phyloP scores from a whole-genome alignment of 2,888 invertebrate species.

The Agrochola lychnidis region DNA sequence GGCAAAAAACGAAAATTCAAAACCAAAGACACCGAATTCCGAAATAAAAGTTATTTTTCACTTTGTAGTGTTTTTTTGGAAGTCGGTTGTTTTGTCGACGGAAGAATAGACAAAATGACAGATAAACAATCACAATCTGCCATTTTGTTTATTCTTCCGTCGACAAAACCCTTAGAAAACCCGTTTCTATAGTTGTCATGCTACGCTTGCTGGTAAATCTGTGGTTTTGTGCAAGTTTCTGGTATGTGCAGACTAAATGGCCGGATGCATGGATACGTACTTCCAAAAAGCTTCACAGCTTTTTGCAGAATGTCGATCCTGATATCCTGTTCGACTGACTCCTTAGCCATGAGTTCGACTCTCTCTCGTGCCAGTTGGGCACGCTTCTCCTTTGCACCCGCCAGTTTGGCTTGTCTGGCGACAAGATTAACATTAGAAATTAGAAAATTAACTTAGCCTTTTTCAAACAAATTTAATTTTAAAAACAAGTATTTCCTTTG shows the following conservation, averaged over 20 bases:
- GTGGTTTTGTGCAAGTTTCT: background rate
- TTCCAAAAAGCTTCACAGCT: constrained; percentile 78
- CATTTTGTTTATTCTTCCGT: no score
- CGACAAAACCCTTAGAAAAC: no score
- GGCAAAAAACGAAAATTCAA: no score
- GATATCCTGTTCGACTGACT: constrained; percentile 80
- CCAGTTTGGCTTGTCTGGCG: constrained; percentile 82
- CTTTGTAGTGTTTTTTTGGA: no score
- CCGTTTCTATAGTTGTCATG: no score
- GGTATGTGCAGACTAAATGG: background rate
- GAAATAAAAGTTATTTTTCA: no score
- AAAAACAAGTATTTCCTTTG: no score
- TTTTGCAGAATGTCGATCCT: constrained; percentile 82
- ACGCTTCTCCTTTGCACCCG: constrained; percentile 84
- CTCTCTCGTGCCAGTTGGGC: constrained; percentile 74
- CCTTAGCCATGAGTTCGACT: constrained; percentile 78
- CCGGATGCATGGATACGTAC: constrained; percentile 70
- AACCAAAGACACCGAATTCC: no score
- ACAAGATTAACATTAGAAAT: constrained; percentile 3
- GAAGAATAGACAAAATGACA: no score
- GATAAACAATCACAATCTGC: no score
- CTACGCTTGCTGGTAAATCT: background rate
- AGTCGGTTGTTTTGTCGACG: no score
- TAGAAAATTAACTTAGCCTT: background rate
- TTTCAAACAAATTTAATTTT: background rate